Percentiles rank a stretch among this genome's conserved stretches.
These are phyloP conservation scores for Mnemiopsis leidyi DNA, from an alignment of 37 sponge, comb jelly and placozoan genomes.

Conservation along the genomic window DNA sequence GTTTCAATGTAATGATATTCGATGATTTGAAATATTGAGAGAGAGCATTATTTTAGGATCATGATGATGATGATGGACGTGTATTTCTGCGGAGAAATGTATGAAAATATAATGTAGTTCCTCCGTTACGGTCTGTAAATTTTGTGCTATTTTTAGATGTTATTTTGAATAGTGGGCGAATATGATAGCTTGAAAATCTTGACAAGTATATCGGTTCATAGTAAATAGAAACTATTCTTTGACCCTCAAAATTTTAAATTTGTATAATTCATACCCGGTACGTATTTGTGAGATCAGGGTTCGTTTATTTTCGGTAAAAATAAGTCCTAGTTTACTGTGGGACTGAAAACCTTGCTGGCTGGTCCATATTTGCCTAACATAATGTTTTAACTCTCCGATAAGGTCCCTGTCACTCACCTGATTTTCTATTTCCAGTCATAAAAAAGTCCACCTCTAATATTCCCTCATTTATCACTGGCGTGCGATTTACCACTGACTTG, in stretches of 20 bases:
- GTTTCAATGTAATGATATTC: background rate
- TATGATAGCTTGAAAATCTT: background rate
- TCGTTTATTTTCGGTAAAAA: no score
- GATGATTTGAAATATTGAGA: background rate
- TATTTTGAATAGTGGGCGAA: background rate
- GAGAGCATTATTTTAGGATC: background rate
- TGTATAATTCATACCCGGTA: background rate
- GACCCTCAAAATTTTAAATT: background rate
- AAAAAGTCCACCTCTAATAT: no score
- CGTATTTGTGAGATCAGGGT: no score
- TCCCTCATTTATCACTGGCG: no score
- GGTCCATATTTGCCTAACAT: no score
- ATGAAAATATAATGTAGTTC: background rate
- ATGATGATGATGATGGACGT: background rate
- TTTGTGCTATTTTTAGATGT: background rate
- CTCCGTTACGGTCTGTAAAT: background rate
- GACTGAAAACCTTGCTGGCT: no score
- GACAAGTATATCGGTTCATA: background rate
- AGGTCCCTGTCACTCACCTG: no score
- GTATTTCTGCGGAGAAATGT: background rate
- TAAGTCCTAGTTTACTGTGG: no score
- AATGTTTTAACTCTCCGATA: no score
- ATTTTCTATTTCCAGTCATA: no score
- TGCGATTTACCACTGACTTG: no score
- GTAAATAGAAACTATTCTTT: background rate